phyloP scores from a whole-genome alignment of 2,888 invertebrate genomes.

The Hemicrepidius hirtus region DNA sequence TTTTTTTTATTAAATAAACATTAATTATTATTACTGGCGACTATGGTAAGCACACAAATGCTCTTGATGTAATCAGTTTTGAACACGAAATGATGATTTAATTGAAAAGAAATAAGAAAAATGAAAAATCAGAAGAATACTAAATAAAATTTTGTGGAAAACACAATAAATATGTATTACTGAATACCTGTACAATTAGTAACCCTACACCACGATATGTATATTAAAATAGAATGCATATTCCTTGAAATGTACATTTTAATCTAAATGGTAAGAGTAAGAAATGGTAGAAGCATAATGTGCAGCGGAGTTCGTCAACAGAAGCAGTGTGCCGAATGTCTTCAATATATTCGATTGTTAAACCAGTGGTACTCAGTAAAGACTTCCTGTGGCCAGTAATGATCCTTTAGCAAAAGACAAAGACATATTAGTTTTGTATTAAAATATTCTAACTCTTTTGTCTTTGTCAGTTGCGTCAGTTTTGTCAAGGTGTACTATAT shows the following conservation, averaged over 20 bases:
- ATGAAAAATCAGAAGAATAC: constrained; percentile 15
- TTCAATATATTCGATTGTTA: constrained; percentile 64
- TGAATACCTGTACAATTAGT: constrained; percentile 28
- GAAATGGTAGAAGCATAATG: constrained; percentile 42
- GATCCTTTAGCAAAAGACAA: constrained; percentile 69
- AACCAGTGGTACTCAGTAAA: constrained; percentile 67
- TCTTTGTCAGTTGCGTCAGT: constrained; percentile 56
- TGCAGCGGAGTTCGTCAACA: constrained; percentile 55
- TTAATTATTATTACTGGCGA: constrained; percentile 23
- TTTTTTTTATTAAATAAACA: constrained; percentile 6
- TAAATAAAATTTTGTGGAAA: constrained; percentile 17
- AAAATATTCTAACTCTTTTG: constrained; percentile 14
- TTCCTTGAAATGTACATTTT: constrained; percentile 27
- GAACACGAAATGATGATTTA: constrained; percentile 10
- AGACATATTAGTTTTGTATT: constrained; percentile 47
- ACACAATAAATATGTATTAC: constrained; percentile 20
- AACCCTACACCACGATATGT: constrained; percentile 22
- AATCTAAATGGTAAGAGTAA: constrained; percentile 26
- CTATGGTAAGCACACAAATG: constrained; percentile 23
- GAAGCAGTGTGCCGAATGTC: constrained; percentile 55
- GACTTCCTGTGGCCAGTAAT: constrained; percentile 67
- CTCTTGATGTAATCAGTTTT: constrained; percentile 12
- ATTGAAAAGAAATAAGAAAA: constrained; percentile 1
- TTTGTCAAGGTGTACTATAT: constrained; percentile 67
- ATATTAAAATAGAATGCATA: constrained; percentile 17